Percentiles rank a stretch among this genome's conserved stretches.
Evolutionary conservation across 2,113 vertebrate genomes (phyloP).

Genomic region (Spea bombifrons): DNA sequence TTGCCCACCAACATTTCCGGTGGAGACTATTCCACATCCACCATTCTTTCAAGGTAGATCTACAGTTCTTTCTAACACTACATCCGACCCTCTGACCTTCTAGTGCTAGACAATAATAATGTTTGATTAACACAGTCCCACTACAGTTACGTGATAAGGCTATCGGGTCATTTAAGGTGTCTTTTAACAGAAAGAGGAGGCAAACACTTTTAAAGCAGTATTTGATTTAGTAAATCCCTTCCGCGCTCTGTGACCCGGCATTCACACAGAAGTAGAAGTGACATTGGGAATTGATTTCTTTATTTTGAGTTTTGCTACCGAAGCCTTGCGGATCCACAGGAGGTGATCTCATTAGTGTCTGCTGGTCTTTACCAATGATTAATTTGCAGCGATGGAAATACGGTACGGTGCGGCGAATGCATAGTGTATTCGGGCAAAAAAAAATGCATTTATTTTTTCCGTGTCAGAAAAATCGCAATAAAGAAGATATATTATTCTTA

Average conservation of each 20-base stretch:
- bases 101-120: no score
- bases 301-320: neutral
- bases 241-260: no score
- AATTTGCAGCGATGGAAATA: neutral
- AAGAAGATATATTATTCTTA: neutral
- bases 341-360: slow-evolving; percentile 2
- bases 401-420: neutral
- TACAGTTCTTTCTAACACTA: no score
- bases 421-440: neutral
- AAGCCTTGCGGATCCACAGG: neutral
- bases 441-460: neutral
- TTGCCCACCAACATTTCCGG: no score
- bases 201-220: neutral
- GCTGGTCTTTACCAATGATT: slow-evolving; percentile 2
- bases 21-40: no score
- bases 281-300: slow-evolving; percentile 5
- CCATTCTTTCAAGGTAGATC: no score
- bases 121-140: no score
- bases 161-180: neutral
- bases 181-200: neutral
- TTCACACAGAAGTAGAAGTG: neutral
- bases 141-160: no score
- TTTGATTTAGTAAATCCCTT: neutral
- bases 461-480: neutral
- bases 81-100: no score